Conservation (phyloP, 2,113 vertebrate genomes). For the Lichenostomus cassidix region DNA sequence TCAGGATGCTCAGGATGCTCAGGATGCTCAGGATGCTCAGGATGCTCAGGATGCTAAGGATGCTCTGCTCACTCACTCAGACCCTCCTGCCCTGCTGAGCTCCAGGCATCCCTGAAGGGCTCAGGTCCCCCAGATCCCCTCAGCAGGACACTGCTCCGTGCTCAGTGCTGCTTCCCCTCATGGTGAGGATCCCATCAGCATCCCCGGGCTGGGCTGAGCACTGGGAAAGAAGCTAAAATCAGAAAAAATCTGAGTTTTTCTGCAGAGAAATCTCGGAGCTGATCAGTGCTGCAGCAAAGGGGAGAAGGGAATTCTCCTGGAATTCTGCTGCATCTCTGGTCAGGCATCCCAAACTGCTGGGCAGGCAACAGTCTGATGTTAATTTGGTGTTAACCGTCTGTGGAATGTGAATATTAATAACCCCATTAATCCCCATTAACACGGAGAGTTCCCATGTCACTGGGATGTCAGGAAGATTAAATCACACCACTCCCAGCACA, state of each 20-base stretch:
- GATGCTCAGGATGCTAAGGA: not conserved
- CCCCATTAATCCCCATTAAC: slow-evolving; percentile 28
- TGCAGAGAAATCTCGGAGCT: not conserved
- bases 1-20: too few relatives aligned
- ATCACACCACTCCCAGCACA: not conserved
- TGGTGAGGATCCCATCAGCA: not conserved
- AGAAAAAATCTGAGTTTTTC: too few relatives aligned
- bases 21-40: too few relatives aligned
- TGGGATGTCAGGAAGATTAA: not conserved
- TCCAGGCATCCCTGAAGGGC: not conserved
- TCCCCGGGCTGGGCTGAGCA: not conserved
- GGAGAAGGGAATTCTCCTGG: not conserved
- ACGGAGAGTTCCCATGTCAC: not conserved
- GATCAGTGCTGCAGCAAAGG: not conserved
- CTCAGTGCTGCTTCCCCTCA: not conserved
- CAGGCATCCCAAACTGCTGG: not conserved
- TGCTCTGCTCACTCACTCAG: not conserved
- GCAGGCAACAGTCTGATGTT: not conserved
- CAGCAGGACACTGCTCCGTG: not conserved
- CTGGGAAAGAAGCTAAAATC: not conserved
- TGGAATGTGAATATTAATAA: slow-evolving; percentile 9
- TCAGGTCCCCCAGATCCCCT: not conserved
- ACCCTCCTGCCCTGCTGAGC: too few relatives aligned
- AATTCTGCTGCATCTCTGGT: not conserved
- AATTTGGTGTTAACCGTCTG: not conserved